Evolutionary conservation across 2,797 vertebrate genomes (phyloP), one percentile per base, ranked within the genome.

Genomic region (Sparidentex hasta): DNA sequence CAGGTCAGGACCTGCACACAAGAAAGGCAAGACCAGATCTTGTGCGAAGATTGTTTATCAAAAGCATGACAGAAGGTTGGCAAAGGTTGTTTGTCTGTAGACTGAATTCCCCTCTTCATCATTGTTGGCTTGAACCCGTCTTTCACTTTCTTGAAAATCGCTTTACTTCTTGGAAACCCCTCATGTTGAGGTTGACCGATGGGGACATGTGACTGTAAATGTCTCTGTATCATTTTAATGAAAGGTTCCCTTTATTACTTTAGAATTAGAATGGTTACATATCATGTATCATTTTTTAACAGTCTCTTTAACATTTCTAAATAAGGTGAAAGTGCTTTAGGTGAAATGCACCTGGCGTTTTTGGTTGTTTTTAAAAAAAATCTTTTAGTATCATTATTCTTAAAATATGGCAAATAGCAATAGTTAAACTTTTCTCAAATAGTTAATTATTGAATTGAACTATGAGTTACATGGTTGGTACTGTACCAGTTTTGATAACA

Each of bases 121-220:
- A 33, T 6, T 33, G 29, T 33, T 33, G 6, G 1, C 5, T 1
- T 33, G 29, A 33, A 1, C 29, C 29, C 29, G 5, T 33, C 29
- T 80, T 83, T 80, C 58, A 14, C 0, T 66, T 56, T 20, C 23
- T 25, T 21, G 1, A 29, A 7, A 65, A 65, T 58, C 13, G 44
- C 2, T 4, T 7, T 46, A 47, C 11, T 75, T 74, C 61, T 58
- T 63, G n/a, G 20, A 27, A n/a, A 14, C 13, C 0, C 6, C 0
- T 17, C 2, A 51, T 1, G 25, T 1, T 38, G 5, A 41, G 5
- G 16, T 38, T 25, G 52, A 9, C 3, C 4, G 1, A 71, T 18
- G 3, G 4, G 29, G 14, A 46, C 5, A 7, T 29, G 20, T 59
- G 20, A 51, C 4, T n/a, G n/a, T n/a, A n/a, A n/a, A n/a, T n/a